Percentiles rank a stretch among this genome's conserved stretches.
Conservation (phyloP, 2,797 vertebrate species). For the Enoplosus armatus region DNA sequence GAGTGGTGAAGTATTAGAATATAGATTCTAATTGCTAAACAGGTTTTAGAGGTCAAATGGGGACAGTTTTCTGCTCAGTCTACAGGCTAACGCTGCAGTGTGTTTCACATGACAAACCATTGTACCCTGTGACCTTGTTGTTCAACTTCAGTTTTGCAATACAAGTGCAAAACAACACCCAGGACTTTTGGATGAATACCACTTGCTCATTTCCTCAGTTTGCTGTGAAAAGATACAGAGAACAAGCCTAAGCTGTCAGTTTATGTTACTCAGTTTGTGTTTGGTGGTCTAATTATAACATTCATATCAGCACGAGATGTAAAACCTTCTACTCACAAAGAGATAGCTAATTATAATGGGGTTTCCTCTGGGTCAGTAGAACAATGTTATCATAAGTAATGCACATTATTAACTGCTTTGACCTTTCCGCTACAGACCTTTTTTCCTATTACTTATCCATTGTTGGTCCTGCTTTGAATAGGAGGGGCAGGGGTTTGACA, state of each 20-base stretch:
- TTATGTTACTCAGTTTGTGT: conserved; percentile 3
- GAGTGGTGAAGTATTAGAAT: background rate
- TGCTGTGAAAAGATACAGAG: conserved; percentile 12
- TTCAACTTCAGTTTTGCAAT: conserved; percentile 19
- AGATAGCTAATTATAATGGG: background rate
- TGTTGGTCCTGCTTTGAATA: conserved; percentile 38
- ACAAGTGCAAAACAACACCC: conserved; percentile 30
- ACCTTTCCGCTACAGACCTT: conserved; percentile 11
- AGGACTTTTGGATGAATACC: conserved; percentile 1
- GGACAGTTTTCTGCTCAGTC: background rate
- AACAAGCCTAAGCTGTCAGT: conserved; percentile 3
- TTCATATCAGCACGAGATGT: conserved; percentile 6
- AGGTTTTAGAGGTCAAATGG: background rate
- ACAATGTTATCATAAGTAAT: conserved; percentile 45
- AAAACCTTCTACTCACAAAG: background rate
- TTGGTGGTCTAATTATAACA: conserved; percentile 8
- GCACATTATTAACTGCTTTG: conserved; percentile 38
- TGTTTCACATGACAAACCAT: conserved; percentile 1
- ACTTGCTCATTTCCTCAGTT: conserved; percentile 25
- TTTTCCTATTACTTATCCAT: conserved; percentile 19
- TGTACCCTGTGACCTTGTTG: background rate
- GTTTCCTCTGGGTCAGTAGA: conserved; percentile 16
- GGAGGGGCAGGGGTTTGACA: conserved; percentile 7
- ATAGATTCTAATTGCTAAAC: background rate
- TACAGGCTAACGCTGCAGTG: background rate